A percentile compares a stretch with the other conserved stretches of the same genome.
These are phyloP conservation scores for Macrotrachela quadricornifera DNA, from an alignment of 1,140 invertebrate genomes.

Conservation along the genomic window DNA sequence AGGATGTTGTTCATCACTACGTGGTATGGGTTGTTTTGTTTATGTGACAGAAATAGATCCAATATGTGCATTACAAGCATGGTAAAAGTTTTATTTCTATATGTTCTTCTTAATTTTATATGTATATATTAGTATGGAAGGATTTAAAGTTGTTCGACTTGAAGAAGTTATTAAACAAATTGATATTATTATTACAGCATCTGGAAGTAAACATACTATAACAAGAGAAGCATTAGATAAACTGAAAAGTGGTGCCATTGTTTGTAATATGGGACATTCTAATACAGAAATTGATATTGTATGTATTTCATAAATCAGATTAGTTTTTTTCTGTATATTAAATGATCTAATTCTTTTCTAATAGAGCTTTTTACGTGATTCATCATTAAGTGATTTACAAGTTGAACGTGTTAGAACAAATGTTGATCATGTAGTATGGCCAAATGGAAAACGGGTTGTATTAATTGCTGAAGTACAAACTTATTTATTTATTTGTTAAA, in stretches of 20 bases:
- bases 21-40: slow-evolving; percentile 72
- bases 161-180: slow-evolving; percentile 70
- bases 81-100: slow-evolving; percentile 34
- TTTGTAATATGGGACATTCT: slow-evolving; percentile 94
- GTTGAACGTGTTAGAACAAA: slow-evolving; percentile 93
- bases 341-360: too few relatives aligned
- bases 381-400: slow-evolving; percentile 36
- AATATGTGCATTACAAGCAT: slow-evolving; percentile 86
- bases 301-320: slow-evolving; percentile 33
- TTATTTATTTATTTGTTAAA: too few relatives aligned
- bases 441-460: slow-evolving; percentile 50
- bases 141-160: slow-evolving; percentile 76
- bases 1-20: slow-evolving; percentile 79
- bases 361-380: too few relatives aligned
- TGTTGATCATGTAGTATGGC: slow-evolving; percentile 90
- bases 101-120: background rate
- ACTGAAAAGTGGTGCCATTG: slow-evolving; percentile 84
- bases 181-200: slow-evolving; percentile 81
- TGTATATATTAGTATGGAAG: slow-evolving; percentile 61
- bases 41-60: slow-evolving; percentile 95
- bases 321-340: too few relatives aligned
- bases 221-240: slow-evolving; percentile 82
- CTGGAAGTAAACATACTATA: slow-evolving; percentile 87
- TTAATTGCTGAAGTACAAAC: slow-evolving; percentile 56
- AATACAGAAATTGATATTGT: slow-evolving; percentile 94